A percentile compares a stretch with the other conserved stretches of the same genome.
These are phyloP conservation scores for Anastrepha ludens DNA, from an alignment of 1,140 invertebrate species.

Conservation along the genomic window DNA sequence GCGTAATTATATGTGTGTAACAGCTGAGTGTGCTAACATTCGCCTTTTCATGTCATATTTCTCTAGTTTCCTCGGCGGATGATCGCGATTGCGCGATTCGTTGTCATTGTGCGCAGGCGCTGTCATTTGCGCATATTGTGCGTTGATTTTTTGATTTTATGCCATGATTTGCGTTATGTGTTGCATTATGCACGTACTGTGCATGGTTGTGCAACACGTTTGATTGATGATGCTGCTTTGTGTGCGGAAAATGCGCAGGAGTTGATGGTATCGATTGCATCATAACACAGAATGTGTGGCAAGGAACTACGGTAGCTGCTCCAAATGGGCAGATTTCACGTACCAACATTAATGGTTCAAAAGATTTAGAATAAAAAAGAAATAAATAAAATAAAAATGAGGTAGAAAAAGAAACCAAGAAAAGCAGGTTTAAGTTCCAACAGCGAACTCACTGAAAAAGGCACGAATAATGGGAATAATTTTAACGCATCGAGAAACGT, in stretches of 20 bases:
- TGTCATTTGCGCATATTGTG: constrained; percentile 49
- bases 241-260: background rate
- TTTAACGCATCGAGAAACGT: too few relatives aligned
- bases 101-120: constrained; percentile 43
- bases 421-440: too few relatives aligned
- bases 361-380: too few relatives aligned
- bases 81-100: constrained; percentile 26
- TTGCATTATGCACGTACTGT: background rate
- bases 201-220: background rate
- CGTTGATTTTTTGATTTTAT: constrained; percentile 39
- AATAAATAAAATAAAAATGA: too few relatives aligned
- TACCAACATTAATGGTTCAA: too few relatives aligned
- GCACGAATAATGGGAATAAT: too few relatives aligned
- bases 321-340: too few relatives aligned
- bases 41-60: constrained; percentile 5
- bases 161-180: background rate
- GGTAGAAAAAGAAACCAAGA: too few relatives aligned
- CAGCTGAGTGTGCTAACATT: background rate
- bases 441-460: too few relatives aligned
- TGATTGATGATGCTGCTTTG: constrained; percentile 34
- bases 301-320: background rate
- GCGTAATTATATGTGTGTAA: background rate
- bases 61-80: background rate
- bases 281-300: background rate
- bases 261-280: background rate